A percentile compares a stretch with the other conserved stretches of the same genome.
These are phyloP conservation scores for Flexamia atlantica DNA, from an alignment of 2,888 invertebrate genomes.

Conservation along the genomic window DNA sequence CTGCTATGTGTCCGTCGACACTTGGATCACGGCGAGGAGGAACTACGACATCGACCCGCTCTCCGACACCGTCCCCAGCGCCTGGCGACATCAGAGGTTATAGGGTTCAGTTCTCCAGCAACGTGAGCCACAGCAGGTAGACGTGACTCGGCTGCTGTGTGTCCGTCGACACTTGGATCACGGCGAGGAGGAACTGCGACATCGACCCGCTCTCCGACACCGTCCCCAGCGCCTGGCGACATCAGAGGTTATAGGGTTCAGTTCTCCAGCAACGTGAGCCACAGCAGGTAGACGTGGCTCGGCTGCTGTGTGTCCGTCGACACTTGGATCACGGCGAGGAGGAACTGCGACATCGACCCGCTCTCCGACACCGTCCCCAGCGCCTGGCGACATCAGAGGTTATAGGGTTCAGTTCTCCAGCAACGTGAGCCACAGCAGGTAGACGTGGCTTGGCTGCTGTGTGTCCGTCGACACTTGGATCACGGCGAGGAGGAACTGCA, in stretches of 20 bases:
- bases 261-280: constrained; percentile 91
- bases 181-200: constrained; percentile 78
- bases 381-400: constrained; percentile 72
- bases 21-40: constrained; percentile 81
- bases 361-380: constrained; percentile 75
- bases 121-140: constrained; percentile 92
- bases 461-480: constrained; percentile 88
- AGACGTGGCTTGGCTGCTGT: constrained; percentile 89
- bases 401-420: constrained; percentile 81
- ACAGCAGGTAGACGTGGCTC: constrained; percentile 92
- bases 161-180: constrained; percentile 87
- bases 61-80: constrained; percentile 75
- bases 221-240: constrained; percentile 75
- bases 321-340: constrained; percentile 82
- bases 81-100: constrained; percentile 71
- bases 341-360: constrained; percentile 76
- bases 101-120: constrained; percentile 83
- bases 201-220: constrained; percentile 75
- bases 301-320: constrained; percentile 89
- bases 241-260: constrained; percentile 72
- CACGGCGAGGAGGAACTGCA: constrained; percentile 79
- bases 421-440: constrained; percentile 92
- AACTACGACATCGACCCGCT: constrained; percentile 76
- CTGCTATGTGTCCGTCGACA: constrained; percentile 88
- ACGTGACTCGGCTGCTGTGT: constrained; percentile 88